These are phyloP conservation scores for Liparis tanakae DNA, from an alignment of 2,797 vertebrate genomes.

Conservation along the genomic window DNA sequence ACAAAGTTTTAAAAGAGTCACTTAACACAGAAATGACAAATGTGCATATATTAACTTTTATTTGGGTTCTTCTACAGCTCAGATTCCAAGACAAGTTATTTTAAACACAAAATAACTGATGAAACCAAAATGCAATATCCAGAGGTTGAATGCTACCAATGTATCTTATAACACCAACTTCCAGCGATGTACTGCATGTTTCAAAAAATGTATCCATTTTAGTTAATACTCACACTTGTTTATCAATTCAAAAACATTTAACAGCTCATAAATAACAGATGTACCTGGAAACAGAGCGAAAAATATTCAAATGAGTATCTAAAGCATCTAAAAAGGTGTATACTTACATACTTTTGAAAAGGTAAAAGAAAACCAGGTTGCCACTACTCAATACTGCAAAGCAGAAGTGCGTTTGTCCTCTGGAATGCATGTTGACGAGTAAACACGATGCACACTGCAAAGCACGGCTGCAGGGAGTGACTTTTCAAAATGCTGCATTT, in stretches of 20 bases:
- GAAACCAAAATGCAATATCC: slow-evolving; percentile 45
- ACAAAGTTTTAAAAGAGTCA: neutral
- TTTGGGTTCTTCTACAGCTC: slow-evolving; percentile 62
- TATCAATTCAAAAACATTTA: slow-evolving; percentile 39
- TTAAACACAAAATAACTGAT: slow-evolving; percentile 33
- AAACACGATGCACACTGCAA: slow-evolving; percentile 48
- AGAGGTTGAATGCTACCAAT: slow-evolving; percentile 47
- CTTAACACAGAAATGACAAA: slow-evolving; percentile 5
- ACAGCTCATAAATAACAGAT: slow-evolving; percentile 58
- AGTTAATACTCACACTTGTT: slow-evolving; percentile 33
- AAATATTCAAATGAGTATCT: slow-evolving; percentile 30
- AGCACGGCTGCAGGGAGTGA: slow-evolving; percentile 37
- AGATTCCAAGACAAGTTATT: slow-evolving; percentile 49
- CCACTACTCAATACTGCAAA: slow-evolving; percentile 40
- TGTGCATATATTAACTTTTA: slow-evolving; percentile 74
- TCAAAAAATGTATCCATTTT: slow-evolving; percentile 59
- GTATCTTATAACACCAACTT: slow-evolving; percentile 25
- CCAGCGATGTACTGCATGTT: slow-evolving; percentile 29
- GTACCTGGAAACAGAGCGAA: slow-evolving; percentile 50
- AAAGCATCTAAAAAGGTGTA: slow-evolving; percentile 48
- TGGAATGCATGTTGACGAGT: slow-evolving; percentile 57
- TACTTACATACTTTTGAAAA: slow-evolving; percentile 55
- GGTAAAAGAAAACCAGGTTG: slow-evolving; percentile 35
- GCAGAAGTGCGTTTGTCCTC: slow-evolving; percentile 32
- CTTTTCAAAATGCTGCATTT: slow-evolving; percentile 46